These are phyloP conservation scores for Cinclus cinclus DNA, from an alignment of 2,113 vertebrate genomes.

Conservation along the genomic window DNA sequence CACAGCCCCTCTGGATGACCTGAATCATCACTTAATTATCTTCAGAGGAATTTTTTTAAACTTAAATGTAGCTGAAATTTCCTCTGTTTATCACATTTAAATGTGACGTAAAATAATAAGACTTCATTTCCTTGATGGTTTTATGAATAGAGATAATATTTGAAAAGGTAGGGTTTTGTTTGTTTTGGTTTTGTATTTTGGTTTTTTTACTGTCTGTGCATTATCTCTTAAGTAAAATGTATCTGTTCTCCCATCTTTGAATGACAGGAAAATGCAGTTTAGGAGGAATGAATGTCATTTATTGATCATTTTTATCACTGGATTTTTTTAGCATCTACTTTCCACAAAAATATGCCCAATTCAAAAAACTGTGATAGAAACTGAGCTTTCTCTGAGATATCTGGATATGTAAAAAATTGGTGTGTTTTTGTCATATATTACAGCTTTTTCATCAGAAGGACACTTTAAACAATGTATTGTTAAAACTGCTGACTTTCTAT, in stretches of 20 bases:
- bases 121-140: background rate
- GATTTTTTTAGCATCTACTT: background rate
- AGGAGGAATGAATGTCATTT: background rate
- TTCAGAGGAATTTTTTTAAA: background rate
- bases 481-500: slow-evolving; percentile 26
- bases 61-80: background rate
- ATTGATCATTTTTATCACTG: background rate
- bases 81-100: background rate
- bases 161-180: background rate
- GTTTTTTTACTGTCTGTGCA: background rate
- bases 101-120: background rate
- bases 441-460: background rate
- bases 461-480: slow-evolving; percentile 32
- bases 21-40: background rate
- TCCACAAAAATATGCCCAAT: accelerated
- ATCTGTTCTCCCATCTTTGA: background rate
- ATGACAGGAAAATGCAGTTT: background rate
- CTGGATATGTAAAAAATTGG: background rate
- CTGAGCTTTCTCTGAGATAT: background rate
- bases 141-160: background rate
- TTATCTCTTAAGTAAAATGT: background rate
- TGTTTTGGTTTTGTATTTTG: background rate
- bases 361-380: background rate
- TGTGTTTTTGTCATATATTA: background rate
- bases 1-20: background rate